phyloP scores from a whole-genome alignment of 2,113 vertebrate genomes.

The mouse (Mus musculus) region GRCm39 chr13:104871001-104871500 shows the following conservation, averaged over 20 bases:
- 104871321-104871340: conserved; percentile 58
- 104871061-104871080: conserved; percentile 48
- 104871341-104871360: conserved; percentile 58
- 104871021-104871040: conserved; percentile 10
- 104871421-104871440: too few relatives aligned
- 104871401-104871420: conserved; percentile 15
- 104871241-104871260: too few relatives aligned
- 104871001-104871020: neutral
- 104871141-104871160: too few relatives aligned
- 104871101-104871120: conserved; percentile 36
- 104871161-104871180: neutral
- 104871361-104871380: conserved; percentile 59
- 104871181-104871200: conserved; percentile 45
- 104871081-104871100: conserved; percentile 23
- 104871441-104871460: neutral
- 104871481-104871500: neutral
- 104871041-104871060: conserved; percentile 47
- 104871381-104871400: conserved; percentile 65
- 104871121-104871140: conserved; percentile 16
- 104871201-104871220: conserved; percentile 31
- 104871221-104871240: conserved; percentile 33
- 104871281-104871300: conserved; percentile 61
- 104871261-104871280: conserved; percentile 61
- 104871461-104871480: neutral
- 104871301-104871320: conserved; percentile 65